Base-by-base conservation (phyloP, 2,888 invertebrate genomes). In the Cerastis rubricosa region DNA sequence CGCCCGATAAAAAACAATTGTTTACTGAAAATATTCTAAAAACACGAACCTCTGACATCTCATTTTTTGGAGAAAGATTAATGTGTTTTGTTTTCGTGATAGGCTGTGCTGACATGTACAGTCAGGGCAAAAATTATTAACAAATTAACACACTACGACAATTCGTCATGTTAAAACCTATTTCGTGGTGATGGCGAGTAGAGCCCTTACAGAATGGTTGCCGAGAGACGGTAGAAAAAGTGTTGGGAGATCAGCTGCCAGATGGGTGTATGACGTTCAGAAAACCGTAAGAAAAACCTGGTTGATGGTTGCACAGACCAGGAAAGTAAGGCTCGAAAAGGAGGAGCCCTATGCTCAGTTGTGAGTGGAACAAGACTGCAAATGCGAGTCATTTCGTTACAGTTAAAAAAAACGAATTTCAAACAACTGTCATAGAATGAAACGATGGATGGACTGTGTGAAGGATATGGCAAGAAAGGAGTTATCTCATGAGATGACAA, bases 11-110 rank as follows among this genome's bases (percentile, higher is more conserved):
- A 67, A 85, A 81, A 70, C 57, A 68, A 73, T 77, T 76, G 51
- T 67, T 64, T 59, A 66, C 80, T 71, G 63, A 71, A 83, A 83
- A 78, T 72, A 72, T 70, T 49, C 35, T 73, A 54, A 71, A 80
- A 82, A 69, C 71, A 69, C 57, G 59, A 63, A 68, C 78, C 59
- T 71, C 76, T 83, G 72, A 75, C 84, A 83, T 79, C 79, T 86
- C 66, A 86, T 72, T 85, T 83, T 85, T 86, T 69, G 70, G 68
- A 66, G 45, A 72, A 83, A 83, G 86, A 84, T 84, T 85, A 78
- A 84, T 85, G 83, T 73, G 29, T 71, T 81, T 74, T 71, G 29
- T 75, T 61, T 69, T 79, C 64, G 43, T 51, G 65, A 73, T 51
- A 64, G 71, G 45, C 49, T 25, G 29, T 47, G 66, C 69, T 76